Percentiles rank a stretch among this genome's conserved stretches.
phyloP scores from a whole-genome alignment of 2,888 invertebrate genomes.

The Phengaris arion region DNA sequence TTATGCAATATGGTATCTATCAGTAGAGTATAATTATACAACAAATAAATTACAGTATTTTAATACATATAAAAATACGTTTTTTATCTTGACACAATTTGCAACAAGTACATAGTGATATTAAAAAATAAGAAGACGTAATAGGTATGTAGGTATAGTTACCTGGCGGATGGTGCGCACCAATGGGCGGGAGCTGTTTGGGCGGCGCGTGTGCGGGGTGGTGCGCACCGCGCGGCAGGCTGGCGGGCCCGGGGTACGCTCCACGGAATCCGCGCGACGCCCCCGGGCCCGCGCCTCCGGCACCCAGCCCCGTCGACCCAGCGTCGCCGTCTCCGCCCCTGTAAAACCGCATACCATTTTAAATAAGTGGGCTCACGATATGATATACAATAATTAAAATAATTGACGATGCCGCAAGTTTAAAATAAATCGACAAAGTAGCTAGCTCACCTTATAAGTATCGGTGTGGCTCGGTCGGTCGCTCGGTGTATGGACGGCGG shows the following conservation, averaged over 20 bases:
- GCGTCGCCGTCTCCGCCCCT: conserved; percentile 44
- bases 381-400: not conserved
- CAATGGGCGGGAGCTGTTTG: conserved; percentile 49
- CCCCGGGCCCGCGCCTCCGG: conserved; percentile 42
- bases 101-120: too few relatives aligned
- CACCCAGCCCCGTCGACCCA: conserved; percentile 41
- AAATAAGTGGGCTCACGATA: not conserved
- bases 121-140: too few relatives aligned
- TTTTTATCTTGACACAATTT: not conserved
- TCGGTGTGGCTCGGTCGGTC: conserved; percentile 62
- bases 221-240: conserved; percentile 73
- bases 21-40: not conserved
- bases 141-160: not conserved
- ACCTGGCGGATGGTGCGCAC: conserved; percentile 47
- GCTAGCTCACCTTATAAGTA: conserved; percentile 59
- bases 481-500: conserved; percentile 57
- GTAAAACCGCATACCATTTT: conserved; percentile 15
- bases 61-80: not conserved
- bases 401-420: not conserved
- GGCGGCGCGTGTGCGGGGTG: conserved; percentile 47
- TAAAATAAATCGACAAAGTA: not conserved
- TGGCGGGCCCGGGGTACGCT: conserved; percentile 61
- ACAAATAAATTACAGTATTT: not conserved
- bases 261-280: conserved; percentile 45
- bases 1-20: not conserved